phyloP scores from a whole-genome alignment of 92 coral and sea anemone species.

The Heliopora coerulea region DNA sequence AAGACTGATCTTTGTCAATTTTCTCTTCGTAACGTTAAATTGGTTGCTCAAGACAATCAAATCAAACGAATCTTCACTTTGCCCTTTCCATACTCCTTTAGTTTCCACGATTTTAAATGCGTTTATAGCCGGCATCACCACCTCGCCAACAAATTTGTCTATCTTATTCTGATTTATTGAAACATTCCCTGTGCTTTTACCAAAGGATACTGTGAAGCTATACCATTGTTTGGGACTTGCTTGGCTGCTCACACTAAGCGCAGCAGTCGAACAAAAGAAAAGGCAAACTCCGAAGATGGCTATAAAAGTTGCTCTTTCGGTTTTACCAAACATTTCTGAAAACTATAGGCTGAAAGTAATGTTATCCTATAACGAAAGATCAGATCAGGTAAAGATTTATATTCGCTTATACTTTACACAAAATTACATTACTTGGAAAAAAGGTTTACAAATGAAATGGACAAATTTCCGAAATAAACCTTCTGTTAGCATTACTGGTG shows the following conservation, averaged over 20 bases:
- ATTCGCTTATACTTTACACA: no score
- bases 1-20: not conserved
- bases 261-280: not conserved
- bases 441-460: no score
- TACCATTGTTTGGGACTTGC: not conserved
- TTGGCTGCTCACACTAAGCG: not conserved
- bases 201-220: conserved; percentile 23
- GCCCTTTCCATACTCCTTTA: conserved; percentile 28
- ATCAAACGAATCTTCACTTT: conserved; percentile 29
- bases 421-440: no score
- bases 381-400: no score
- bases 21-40: not conserved
- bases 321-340: not conserved
- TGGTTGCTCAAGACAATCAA: conserved; percentile 5
- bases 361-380: no score
- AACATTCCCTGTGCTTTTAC: conserved; percentile 2
- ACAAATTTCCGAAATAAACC: no score
- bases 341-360: no score
- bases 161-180: conserved; percentile 7
- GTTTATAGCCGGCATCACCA: conserved; percentile 8
- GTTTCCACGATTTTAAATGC: conserved; percentile 29
- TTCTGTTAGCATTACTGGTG: no score
- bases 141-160: not conserved
- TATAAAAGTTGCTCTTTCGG: not conserved
- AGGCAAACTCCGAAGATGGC: not conserved